A percentile compares a stretch with the other conserved stretches of the same genome.
These are phyloP conservation scores for Podargus strigoides DNA, from an alignment of 2,797 vertebrate species.

Conservation along the genomic window DNA sequence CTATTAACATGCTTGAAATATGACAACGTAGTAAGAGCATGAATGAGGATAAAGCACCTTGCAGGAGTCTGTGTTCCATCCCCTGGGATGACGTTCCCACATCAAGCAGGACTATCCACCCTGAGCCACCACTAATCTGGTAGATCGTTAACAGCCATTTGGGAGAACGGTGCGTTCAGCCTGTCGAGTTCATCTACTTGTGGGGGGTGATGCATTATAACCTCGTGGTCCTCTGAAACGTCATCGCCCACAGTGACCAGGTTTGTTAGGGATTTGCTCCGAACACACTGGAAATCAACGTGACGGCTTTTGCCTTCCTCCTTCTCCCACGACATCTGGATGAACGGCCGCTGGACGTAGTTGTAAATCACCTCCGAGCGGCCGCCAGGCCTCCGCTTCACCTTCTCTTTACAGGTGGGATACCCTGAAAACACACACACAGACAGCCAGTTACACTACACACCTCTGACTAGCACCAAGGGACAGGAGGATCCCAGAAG, in stretches of 20 bases:
- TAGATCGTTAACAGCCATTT: slow-evolving; percentile 63
- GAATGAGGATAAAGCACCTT: slow-evolving; percentile 14
- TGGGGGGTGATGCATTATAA: slow-evolving; percentile 70
- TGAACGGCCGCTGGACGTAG: slow-evolving; percentile 81
- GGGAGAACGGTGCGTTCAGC: slow-evolving; percentile 74
- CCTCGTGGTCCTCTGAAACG: slow-evolving; percentile 71
- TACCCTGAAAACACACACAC: slow-evolving; percentile 70
- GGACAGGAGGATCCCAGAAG: neutral
- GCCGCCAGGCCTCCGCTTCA: slow-evolving; percentile 79
- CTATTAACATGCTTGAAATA: slow-evolving; percentile 53
- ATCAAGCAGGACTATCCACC: neutral
- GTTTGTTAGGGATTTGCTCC: slow-evolving; percentile 82
- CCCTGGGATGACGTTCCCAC: neutral
- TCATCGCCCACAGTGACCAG: slow-evolving; percentile 70
- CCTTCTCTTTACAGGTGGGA: slow-evolving; percentile 83
- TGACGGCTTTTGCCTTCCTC: slow-evolving; percentile 84
- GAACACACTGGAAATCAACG: slow-evolving; percentile 83
- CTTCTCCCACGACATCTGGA: slow-evolving; percentile 86
- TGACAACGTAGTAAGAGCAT: neutral
- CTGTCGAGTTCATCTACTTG: slow-evolving; percentile 83
- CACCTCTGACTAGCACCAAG: neutral
- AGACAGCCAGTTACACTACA: neutral
- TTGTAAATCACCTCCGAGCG: slow-evolving; percentile 84
- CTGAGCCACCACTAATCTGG: slow-evolving; percentile 60
- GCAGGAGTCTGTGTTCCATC: slow-evolving; percentile 19